Percentiles rank a stretch among this genome's conserved stretches.
phyloP scores from a whole-genome alignment of 2,888 invertebrate species.

The Hyles lineata region DNA sequence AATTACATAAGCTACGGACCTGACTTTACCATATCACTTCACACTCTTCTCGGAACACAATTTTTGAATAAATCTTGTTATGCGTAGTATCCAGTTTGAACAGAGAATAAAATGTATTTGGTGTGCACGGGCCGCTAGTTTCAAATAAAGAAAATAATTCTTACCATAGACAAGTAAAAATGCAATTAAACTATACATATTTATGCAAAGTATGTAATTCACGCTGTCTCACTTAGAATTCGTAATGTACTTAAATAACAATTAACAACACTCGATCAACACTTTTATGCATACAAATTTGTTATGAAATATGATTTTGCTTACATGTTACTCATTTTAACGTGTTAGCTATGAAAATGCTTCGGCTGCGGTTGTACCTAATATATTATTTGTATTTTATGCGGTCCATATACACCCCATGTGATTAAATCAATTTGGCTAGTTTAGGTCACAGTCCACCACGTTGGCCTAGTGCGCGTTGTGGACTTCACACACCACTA shows the following conservation, averaged over 20 bases:
- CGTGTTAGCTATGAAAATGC: background rate
- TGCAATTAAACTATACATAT: background rate
- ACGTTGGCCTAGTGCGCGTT: background rate
- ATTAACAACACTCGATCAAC: background rate
- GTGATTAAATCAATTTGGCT: no score
- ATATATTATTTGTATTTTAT: no score
- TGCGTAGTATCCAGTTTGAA: no score
- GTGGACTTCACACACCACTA: no score
- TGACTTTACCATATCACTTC: no score
- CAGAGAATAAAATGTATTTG: no score
- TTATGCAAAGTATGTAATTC: background rate
- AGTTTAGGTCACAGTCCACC: background rate
- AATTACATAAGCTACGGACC: no score
- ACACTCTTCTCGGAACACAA: no score
- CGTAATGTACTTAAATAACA: no score
- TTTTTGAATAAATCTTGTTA: no score
- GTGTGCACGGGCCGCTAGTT: no score
- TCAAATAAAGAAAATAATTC: background rate
- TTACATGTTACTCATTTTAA: background rate
- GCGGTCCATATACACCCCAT: no score
- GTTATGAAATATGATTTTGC: constrained; percentile 19
- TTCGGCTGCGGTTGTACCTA: background rate
- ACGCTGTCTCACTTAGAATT: background rate
- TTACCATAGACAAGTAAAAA: background rate
- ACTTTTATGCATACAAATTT: background rate